Conservation (phyloP, 2,113 vertebrate species). For the Otocyon megalotis region DNA sequence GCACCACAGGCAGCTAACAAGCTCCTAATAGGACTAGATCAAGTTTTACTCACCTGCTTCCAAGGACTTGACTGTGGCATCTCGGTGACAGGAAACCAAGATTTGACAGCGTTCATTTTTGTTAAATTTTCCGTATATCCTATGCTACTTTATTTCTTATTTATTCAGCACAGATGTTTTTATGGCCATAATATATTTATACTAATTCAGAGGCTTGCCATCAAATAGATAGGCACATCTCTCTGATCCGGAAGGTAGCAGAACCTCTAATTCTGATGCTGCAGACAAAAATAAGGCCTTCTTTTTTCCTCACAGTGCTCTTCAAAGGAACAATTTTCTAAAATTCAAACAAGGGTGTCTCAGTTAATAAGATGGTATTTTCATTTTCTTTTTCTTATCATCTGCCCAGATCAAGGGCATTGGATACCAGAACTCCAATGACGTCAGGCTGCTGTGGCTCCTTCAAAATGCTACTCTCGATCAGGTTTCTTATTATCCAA, state of each 20-base stretch:
- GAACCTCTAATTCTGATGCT: not conserved
- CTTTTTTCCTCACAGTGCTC: not conserved
- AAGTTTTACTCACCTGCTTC: not conserved
- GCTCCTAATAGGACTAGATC: slow-evolving; percentile 47
- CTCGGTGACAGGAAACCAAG: not conserved
- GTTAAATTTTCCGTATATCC: not conserved
- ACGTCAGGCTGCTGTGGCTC: not conserved
- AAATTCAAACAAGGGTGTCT: slow-evolving; percentile 58
- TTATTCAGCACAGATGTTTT: slow-evolving; percentile 32
- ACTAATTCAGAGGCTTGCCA: slow-evolving; percentile 41
- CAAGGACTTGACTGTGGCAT: not conserved
- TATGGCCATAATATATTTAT: not conserved
- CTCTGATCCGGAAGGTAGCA: not conserved
- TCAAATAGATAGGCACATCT: not conserved
- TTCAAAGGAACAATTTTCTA: slow-evolving; percentile 66
- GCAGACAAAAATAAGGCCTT: not conserved
- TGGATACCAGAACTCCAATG: not conserved
- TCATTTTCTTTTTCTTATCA: not conserved
- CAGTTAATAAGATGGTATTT: slow-evolving; percentile 55
- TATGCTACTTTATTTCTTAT: slow-evolving; percentile 23
- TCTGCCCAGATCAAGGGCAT: slow-evolving; percentile 57
- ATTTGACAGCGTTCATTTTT: slow-evolving; percentile 20
- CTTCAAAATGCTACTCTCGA: not conserved
- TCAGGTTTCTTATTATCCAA: not conserved
- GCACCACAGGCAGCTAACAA: not conserved